Conservation (phyloP, 2,113 vertebrate species). For the Lampris megalopsis region DNA sequence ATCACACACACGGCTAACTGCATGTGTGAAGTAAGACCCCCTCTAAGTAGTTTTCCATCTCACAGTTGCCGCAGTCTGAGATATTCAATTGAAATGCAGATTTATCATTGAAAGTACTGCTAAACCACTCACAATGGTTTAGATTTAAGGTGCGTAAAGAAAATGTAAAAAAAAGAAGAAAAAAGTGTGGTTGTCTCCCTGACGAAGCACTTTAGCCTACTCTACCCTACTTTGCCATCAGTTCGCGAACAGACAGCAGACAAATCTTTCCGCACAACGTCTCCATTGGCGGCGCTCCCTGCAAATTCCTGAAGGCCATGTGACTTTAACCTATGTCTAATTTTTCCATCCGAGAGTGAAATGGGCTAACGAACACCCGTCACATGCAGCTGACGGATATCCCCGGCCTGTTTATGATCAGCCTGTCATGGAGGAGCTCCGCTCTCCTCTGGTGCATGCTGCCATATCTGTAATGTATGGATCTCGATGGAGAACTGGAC, state of each 20-base stretch:
- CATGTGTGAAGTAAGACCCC: too few species aligned
- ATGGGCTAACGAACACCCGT: constrained; percentile 53
- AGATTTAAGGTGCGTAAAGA: too few species aligned
- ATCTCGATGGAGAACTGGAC: constrained; percentile 27
- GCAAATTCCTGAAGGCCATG: not conserved
- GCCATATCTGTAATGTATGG: not conserved
- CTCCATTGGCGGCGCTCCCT: constrained; percentile 17
- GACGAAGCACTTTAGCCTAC: too few species aligned
- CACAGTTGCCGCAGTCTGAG: too few species aligned
- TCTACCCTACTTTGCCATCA: not conserved
- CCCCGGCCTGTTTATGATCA: not conserved
- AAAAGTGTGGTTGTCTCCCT: too few species aligned
- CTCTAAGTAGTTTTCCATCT: too few species aligned
- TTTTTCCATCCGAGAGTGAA: not conserved
- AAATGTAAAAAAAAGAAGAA: too few species aligned
- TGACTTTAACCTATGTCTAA: not conserved
- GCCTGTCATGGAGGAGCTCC: too few species aligned
- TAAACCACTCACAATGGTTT: too few species aligned
- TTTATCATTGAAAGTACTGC: too few species aligned
- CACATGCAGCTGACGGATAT: constrained; percentile 39
- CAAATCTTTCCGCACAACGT: constrained; percentile 7
- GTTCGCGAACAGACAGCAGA: constrained; percentile 15
- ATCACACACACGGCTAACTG: too few species aligned
- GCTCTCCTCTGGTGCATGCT: not conserved
- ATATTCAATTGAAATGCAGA: too few species aligned